Evolutionary conservation across 2,113 vertebrate genomes (phyloP), one percentile per base, ranked within the genome.

Genomic region (Eleginops maclovinus): DNA sequence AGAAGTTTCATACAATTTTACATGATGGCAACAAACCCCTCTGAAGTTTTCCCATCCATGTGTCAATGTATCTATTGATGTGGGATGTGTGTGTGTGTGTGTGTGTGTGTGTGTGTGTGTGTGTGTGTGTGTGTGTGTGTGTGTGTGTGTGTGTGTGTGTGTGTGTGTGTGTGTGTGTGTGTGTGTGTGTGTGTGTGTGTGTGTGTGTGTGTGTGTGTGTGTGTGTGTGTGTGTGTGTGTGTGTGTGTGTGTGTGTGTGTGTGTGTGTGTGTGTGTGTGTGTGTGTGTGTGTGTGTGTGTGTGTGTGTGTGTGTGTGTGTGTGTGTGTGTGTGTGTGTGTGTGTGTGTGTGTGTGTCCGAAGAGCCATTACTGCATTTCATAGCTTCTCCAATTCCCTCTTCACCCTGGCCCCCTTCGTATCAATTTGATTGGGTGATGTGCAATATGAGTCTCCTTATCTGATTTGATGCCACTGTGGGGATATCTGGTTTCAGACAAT

Each of bases 391-490:
- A 75, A 67, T 89, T 92, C 87, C 84, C 83, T 72, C 73, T 74
- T 88, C 75, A 63, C 79, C 75, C 78, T 59, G 85, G 83, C 82
- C 82, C 59, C 73, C 70, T 75, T 83, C 77, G 72, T 90, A 91
- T 92, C 86, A 88, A 84, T 92, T 89, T 90, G 87, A 92, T 93
- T 94, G 91, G 87, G 82, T 85, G 87, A 93, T 89, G 79, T 88
- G 92, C 92, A 92, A 94, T 75, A 76, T 49, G 91, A 93, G 81
- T 67, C 81, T 53, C 77, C 71, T 93, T 91, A 94, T 94, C 92
- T 90, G 90, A 94, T 93, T 94, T 92, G 88, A 77, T 85, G 87
- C 72, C 83, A 85, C 91, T 19, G 56, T 69, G 86, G 92, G 92
- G 90, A 70, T 93, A 90, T 94, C 89, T 83, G 86, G 83, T 94